These are phyloP conservation scores for Arenaria interpres DNA, from an alignment of 2,113 vertebrate species.

Conservation along the genomic window DNA sequence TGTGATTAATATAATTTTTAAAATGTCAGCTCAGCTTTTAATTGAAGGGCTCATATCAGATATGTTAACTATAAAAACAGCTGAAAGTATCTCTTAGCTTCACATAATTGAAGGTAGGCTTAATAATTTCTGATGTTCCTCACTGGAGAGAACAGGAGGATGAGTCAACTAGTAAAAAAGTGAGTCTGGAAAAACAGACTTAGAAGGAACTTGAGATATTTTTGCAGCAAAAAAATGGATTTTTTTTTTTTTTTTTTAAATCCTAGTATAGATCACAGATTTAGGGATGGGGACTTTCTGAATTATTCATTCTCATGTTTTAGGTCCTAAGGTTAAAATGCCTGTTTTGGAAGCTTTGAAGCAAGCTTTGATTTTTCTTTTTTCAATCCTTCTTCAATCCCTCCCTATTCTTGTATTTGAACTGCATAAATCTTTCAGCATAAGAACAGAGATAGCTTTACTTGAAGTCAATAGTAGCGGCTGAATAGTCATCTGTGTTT, in stretches of 20 bases:
- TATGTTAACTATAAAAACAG: not conserved
- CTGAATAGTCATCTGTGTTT: conserved; percentile 57
- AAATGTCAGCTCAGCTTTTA: conserved; percentile 2
- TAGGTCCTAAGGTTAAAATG: conserved; percentile 5
- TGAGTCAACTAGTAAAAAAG: not conserved
- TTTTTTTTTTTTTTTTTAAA: not conserved
- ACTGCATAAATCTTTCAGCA: not conserved
- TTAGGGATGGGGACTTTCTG: not conserved
- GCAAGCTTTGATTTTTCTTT: conserved; percentile 12
- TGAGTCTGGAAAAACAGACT: not conserved
- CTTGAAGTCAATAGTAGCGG: not conserved
- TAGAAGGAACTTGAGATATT: not conserved
- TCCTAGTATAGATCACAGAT: not conserved
- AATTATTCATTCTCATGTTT: not conserved
- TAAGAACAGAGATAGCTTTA: not conserved
- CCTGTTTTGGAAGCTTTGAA: not conserved
- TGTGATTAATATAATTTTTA: not conserved
- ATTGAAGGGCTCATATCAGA: not conserved
- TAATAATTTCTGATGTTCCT: not conserved
- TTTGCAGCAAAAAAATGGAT: not conserved
- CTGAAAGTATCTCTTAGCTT: not conserved
- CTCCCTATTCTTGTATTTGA: not conserved
- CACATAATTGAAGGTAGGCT: not conserved
- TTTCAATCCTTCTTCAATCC: not conserved
- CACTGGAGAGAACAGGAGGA: not conserved